Evolutionary conservation across 2,113 vertebrate species (phyloP), one percentile per base, ranked within the genome.

Genomic region (Malurus elegans): DNA sequence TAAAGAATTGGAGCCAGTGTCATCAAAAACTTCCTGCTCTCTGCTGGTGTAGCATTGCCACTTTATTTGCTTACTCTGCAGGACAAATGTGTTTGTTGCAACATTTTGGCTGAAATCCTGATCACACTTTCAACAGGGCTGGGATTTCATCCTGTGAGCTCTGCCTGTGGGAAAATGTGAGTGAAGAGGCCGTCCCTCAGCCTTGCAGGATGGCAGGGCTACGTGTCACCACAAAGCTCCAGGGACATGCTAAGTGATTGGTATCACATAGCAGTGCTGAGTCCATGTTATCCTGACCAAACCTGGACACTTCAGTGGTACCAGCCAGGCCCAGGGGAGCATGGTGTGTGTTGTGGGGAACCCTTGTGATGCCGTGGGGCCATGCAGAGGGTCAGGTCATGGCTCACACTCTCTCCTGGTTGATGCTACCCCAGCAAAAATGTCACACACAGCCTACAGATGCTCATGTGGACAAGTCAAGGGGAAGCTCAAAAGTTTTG

Each of bases 11-110:
- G 60, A 96, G 87, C 60, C 90, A 93, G 76, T 85, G 48, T 92
- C 74, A 90, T 90, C 90, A 92, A 91, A 94, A 92, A 14, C 92
- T 94, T 97, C 90, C 94, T 95, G 93, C 60, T 86, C 85, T 90
- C 88, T 42, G 25, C 62, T 93, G 74, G 58, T 83, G 56, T 48
- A 67, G 66, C 0, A 3, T 78, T 96, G 90, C 67, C 87, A 73
- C 71, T 94, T 92, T 85, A 57, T 92, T 95, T 93, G 81, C 85
- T 93, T 91, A 76, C 67, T 88, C 61, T 86, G 64, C 85, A 80
- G 85, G 79, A 88, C n/a, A 83, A 86, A 90, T 29, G n/a, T 78
- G 71, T 90, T 97, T 93, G 85, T 90, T 92, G 94, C 88, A 83
- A 78, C 1, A 56, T 73, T 92, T 78, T 78, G 75, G 79, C 85